phyloP scores from a whole-genome alignment of 2,113 vertebrate genomes.

The Malurus melanocephalus region DNA sequence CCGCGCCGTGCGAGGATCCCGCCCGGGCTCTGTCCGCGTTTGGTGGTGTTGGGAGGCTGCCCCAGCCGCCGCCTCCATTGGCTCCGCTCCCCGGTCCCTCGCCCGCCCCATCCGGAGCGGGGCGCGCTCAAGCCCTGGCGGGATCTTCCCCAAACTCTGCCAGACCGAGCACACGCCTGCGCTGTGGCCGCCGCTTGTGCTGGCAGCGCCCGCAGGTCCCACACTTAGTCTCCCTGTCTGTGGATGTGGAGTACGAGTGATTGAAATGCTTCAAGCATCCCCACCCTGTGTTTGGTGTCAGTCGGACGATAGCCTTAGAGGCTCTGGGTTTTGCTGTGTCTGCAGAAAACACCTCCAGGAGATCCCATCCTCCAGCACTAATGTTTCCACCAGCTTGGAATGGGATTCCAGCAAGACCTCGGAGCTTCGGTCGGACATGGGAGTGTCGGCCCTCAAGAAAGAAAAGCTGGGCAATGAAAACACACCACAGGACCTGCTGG shows the following conservation, averaged over 20 bases:
- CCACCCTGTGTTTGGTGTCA: accelerated
- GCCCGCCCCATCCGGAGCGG: neutral
- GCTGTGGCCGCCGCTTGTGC: neutral
- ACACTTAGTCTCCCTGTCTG: accelerated
- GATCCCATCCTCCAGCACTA: slow-evolving; percentile 71
- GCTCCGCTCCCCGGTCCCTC: accelerated
- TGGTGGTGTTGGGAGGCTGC: neutral
- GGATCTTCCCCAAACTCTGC: accelerated
- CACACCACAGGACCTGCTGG: slow-evolving; percentile 77
- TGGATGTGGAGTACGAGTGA: accelerated
- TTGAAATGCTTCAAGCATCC: neutral
- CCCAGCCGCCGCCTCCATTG: accelerated
- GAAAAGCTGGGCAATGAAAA: slow-evolving; percentile 80
- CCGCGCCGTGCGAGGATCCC: neutral
- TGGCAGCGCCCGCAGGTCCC: accelerated
- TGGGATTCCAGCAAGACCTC: slow-evolving; percentile 64
- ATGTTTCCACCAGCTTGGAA: slow-evolving; percentile 46
- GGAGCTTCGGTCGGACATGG: slow-evolving; percentile 63
- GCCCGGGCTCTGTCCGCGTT: neutral
- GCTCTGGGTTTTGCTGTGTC: neutral
- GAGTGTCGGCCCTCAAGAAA: slow-evolving; percentile 62
- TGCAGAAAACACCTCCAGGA: slow-evolving; percentile 81
- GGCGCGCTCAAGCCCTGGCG: accelerated
- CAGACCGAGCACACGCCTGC: accelerated
- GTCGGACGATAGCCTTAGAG: neutral